Percentiles rank a stretch among this genome's conserved stretches.
Conservation (phyloP, 2,113 vertebrate genomes). For the Ciconia maguari region DNA sequence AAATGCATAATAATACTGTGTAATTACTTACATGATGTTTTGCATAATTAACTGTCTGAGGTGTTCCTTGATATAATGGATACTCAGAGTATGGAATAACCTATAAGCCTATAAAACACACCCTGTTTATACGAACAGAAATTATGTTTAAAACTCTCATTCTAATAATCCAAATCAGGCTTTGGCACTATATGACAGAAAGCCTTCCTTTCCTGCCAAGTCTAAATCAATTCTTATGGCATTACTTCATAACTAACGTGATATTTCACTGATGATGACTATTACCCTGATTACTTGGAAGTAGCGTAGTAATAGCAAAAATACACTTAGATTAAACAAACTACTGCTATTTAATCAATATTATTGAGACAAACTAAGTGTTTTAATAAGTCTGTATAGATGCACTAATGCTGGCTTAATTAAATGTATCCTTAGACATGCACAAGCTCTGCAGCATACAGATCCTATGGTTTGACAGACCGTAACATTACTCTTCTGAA, state of each 20-base stretch:
- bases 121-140: conserved; percentile 51
- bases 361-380: conserved; percentile 79
- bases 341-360: conserved; percentile 81
- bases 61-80: conserved; percentile 70
- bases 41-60: conserved; percentile 78
- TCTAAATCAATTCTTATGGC: conserved; percentile 94
- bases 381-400: conserved; percentile 78
- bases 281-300: conserved; percentile 86
- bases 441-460: conserved; percentile 1
- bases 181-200: conserved; percentile 58
- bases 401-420: conserved; percentile 74
- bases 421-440: conserved; percentile 65
- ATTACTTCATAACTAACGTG: conserved; percentile 89
- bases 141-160: conserved; percentile 65
- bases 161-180: conserved; percentile 56
- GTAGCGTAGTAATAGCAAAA: conserved; percentile 84
- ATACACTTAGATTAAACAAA: conserved; percentile 85
- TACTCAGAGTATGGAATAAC: conserved; percentile 54
- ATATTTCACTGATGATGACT: conserved; percentile 86
- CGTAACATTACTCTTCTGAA: not conserved
- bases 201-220: conserved; percentile 67
- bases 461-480: not conserved
- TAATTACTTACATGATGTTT: conserved; percentile 78
- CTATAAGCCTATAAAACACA: conserved; percentile 71
- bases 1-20: conserved; percentile 75